phyloP scores from a whole-genome alignment of 1,140 invertebrate genomes.

The Drosophila pseudoobscura region DNA sequence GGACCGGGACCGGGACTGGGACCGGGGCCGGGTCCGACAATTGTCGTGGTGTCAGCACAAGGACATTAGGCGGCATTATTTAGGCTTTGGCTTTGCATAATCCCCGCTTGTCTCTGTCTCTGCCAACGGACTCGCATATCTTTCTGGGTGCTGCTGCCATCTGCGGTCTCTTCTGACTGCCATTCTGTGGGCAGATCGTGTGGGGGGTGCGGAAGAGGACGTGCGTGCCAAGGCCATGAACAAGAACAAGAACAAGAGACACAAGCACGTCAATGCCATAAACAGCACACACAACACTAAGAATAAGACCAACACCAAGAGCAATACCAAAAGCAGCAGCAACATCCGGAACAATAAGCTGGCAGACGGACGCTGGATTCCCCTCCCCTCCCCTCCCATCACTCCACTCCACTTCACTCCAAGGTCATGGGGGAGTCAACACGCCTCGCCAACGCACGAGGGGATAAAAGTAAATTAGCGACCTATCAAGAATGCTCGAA shows the following conservation, averaged over 20 bases:
- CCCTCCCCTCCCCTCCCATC: too few relatives aligned
- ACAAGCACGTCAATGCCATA: slow-evolving; percentile 18
- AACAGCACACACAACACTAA: slow-evolving; percentile 9
- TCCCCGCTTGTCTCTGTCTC: slow-evolving; percentile 31
- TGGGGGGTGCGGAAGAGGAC: too few relatives aligned
- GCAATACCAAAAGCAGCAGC: neutral
- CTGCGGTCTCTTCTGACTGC: slow-evolving; percentile 16
- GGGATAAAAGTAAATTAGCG: slow-evolving; percentile 49
- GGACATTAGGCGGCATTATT: slow-evolving; percentile 63
- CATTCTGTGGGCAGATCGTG: slow-evolving; percentile 14
- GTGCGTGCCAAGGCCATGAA: too few relatives aligned
- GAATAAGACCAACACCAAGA: too few relatives aligned
- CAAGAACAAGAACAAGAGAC: too few relatives aligned
- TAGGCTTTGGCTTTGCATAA: slow-evolving; percentile 65
- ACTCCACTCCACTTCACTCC: neutral
- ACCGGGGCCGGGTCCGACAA: slow-evolving; percentile 5
- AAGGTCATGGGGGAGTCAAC: slow-evolving; percentile 1
- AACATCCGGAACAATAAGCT: slow-evolving; percentile 49
- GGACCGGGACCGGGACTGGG: too few relatives aligned
- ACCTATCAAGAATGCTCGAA: neutral
- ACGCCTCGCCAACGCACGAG: neutral
- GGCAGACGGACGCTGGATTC: neutral
- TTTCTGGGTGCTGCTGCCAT: slow-evolving; percentile 6
- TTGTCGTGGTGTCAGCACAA: slow-evolving; percentile 35
- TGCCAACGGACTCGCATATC: too few relatives aligned